Base-by-base conservation (phyloP, 2,113 vertebrate genomes). In the Podarcis raffonei region DNA sequence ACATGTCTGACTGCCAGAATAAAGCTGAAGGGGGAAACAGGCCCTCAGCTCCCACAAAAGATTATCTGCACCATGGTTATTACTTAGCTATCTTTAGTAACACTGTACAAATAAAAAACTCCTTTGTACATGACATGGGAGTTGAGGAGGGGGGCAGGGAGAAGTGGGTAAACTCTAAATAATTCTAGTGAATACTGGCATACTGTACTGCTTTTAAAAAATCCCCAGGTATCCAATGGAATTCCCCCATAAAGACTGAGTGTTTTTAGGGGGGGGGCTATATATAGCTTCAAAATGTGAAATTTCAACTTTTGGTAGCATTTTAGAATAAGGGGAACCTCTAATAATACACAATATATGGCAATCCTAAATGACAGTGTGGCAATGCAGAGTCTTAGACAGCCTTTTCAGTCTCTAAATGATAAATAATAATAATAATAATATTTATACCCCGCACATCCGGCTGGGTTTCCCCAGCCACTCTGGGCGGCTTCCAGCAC, bases 341-440 rank as follows among this genome's bases (percentile, higher is more conserved):
- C 22, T 35, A 65, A 81, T 32, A 65, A 37, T n/a, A 68, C 3
- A 66, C 12, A 39, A 39, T 5, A 37, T 32, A 30, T 72, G 8
- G 32, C 83, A 72, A n/a, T 3, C 57, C 2, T 11, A 81, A 59
- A 37, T 74, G 48, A 32, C 4, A 74, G 16, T 84, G 68, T 5
- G 15, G 16, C 4, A 77, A 39, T 75, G 7, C 48, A 85, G 30
- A 42, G 72, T 80, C 74, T 59, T 5, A 91, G 15, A 68, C 32
- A 20, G n/a, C 72, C 18, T 79, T 71, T 92, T 86, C 25, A 57
- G 78, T 87, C 84, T 66, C 86, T 84, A 18, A 18, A 72, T 77
- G 32, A 42, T 42, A 76, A 48, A 53, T 53, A 53, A 53, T 53
- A 53, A 48, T 53, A 53, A 48, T 48, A 48, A 53, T 48, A 48